Conservation (phyloP, 2,113 vertebrate species). For the Ibidorhyncha struthersii region DNA sequence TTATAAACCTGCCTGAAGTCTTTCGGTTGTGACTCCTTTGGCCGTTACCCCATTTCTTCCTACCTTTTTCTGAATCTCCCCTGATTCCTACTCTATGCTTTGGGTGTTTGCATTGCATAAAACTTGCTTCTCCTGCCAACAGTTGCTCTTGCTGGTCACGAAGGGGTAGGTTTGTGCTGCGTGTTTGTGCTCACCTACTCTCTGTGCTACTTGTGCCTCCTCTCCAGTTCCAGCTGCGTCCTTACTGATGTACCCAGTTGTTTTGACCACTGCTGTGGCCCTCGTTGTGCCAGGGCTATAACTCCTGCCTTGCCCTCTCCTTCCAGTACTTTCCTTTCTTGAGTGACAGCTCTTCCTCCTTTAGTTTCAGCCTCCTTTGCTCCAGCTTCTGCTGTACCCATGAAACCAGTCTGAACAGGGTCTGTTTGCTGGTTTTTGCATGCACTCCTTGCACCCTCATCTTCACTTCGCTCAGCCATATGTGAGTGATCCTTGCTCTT, state of each 20-base stretch:
- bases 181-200: neutral
- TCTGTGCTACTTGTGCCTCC: neutral
- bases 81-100: neutral
- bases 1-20: neutral
- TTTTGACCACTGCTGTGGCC: neutral
- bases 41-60: neutral
- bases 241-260: neutral
- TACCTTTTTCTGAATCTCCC: neutral
- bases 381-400: neutral
- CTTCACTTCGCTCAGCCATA: neutral
- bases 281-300: neutral
- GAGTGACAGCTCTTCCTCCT: neutral
- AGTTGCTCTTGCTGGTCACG: neutral
- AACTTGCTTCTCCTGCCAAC: neutral
- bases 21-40: neutral
- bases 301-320: neutral
- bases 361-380: neutral
- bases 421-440: neutral
- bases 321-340: neutral
- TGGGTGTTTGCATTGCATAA: neutral
- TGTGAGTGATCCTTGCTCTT: neutral
- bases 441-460: neutral
- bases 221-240: neutral
- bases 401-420: neutral
- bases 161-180: neutral